A percentile compares a stretch with the other conserved stretches of the same genome.
Conservation (phyloP, 2,888 invertebrate species). For the Rhaphigaster nebulosa region DNA sequence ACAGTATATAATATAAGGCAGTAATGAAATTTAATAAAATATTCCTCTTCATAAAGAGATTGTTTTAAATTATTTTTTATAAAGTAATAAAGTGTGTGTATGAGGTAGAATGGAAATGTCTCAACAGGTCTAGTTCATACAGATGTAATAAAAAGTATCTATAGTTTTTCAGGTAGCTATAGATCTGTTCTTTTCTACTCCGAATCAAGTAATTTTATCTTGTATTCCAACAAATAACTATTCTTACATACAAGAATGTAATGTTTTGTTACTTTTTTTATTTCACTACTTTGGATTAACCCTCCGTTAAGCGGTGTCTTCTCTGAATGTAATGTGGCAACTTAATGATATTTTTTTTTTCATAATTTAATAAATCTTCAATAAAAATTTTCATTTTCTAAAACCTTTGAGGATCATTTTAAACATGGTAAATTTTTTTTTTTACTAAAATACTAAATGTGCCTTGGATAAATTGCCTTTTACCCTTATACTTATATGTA, state of each 20-base stretch:
- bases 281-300: not conserved
- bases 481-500: too few species aligned
- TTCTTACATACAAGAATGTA: not conserved
- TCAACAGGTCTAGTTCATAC: not conserved
- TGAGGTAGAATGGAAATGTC: not conserved
- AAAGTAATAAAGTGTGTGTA: not conserved
- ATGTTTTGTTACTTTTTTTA: not conserved
- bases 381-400: not conserved
- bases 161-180: not conserved
- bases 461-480: too few species aligned
- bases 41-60: not conserved
- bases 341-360: not conserved
- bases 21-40: not conserved
- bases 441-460: too few species aligned
- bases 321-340: not conserved
- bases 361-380: not conserved
- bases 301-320: not conserved
- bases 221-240: not conserved
- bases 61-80: not conserved
- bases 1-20: not conserved
- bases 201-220: not conserved
- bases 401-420: not conserved
- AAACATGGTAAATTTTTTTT: too few species aligned
- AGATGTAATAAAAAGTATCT: not conserved
- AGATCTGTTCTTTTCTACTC: not conserved